Evolutionary conservation across 2,113 vertebrate species (phyloP), one percentile per base, ranked within the genome.

Genomic region (Cariama cristata): DNA sequence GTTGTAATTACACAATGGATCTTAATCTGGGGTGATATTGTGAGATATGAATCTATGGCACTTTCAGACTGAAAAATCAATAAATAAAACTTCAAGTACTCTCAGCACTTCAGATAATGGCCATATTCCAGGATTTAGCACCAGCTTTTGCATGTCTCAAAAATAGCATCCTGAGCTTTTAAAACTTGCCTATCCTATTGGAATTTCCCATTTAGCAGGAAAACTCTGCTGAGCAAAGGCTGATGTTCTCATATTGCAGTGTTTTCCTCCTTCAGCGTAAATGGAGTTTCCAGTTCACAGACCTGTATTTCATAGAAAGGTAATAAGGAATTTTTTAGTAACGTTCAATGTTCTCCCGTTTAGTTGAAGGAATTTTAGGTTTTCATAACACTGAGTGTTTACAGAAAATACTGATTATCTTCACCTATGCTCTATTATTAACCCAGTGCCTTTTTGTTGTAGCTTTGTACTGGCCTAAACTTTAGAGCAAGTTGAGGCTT

Each of bases 61-160:
- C 93, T 98, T 98, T 95, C n/a, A 26, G 22, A 79, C 72, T 40
- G 58, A 60, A 94, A 93, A 97, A 96, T 97, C 95, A 94, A 82
- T 96, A 95, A 93, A 35, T 35, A 91, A 94, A 96, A 93, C 55
- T 95, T 94, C 7, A n/a, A 56, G 84, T 64, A 5, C 69, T 88
- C 79, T 86, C 74, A 87, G 42, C 33, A 40, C 75, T 79, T 49
- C 40, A 42, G 58, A 67, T 95, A 90, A 90, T 69, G 94, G 95
- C 24, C 58, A 47, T 82, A 42, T 82, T 72, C 71, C 69, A 82
- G 74, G 88, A 91, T 95, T 91, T 90, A 96, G 95, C 88, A 72
- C 72, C 63, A 47, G 49, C 66, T 83, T 84, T 55, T 88, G 63
- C 14, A 30, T 74, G 44, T 85, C 58, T 81, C 79, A 71, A 80